Conservation (phyloP, 2,797 vertebrate species). For the Diplodus sargus region DNA sequence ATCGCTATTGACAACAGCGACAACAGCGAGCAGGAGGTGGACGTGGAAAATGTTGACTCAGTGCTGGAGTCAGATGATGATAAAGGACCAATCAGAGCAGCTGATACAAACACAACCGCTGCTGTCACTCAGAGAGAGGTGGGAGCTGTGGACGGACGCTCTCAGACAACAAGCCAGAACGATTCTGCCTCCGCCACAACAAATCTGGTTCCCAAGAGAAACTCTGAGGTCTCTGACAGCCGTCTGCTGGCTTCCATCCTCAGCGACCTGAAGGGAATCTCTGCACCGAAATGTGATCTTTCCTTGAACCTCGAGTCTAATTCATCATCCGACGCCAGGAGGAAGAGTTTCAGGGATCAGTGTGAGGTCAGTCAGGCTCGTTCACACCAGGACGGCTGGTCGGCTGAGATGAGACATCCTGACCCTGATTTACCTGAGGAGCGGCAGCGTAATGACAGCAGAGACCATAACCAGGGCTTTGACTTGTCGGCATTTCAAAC, state of each 20-base stretch:
- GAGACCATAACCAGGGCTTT: neutral
- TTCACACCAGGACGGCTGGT: neutral
- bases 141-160: too few relatives aligned
- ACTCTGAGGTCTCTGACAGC: conserved; percentile 38
- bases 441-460: neutral
- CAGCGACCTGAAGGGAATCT: conserved; percentile 49
- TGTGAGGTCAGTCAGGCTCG: neutral
- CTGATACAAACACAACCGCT: neutral
- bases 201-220: fast-evolving
- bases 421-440: fast-evolving
- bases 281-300: neutral
- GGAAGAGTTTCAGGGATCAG: neutral
- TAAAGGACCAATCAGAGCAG: neutral
- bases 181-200: neutral
- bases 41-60: conserved; percentile 46
- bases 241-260: conserved; percentile 63
- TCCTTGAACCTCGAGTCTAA: neutral
- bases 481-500: fast-evolving
- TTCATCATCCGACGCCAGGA: neutral
- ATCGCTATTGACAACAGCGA: conserved; percentile 33
- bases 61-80: neutral
- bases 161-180: neutral
- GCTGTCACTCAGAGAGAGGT: neutral
- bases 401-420: neutral
- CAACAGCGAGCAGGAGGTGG: conserved; percentile 39